These are phyloP conservation scores for Pyrrhia umbra DNA, from an alignment of 2,888 invertebrate species.

Conservation along the genomic window DNA sequence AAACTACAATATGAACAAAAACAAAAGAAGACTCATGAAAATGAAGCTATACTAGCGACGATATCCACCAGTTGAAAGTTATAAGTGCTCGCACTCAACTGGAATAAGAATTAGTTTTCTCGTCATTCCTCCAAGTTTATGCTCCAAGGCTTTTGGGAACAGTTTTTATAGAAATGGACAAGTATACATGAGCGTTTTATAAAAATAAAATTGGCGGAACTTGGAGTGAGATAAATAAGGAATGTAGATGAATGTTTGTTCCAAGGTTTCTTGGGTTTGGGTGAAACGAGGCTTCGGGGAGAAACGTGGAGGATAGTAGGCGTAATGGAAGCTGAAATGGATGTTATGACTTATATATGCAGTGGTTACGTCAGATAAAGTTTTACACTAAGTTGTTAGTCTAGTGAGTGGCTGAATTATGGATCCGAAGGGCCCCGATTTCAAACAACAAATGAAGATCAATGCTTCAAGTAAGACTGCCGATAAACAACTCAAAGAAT, in stretches of 20 bases:
- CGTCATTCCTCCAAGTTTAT: slow-evolving; percentile 56
- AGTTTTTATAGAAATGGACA: slow-evolving; percentile 53
- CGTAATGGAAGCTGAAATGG: slow-evolving; percentile 25
- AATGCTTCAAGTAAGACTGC: too few species aligned
- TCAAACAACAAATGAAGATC: background rate
- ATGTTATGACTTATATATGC: slow-evolving; percentile 11
- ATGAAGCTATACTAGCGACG: slow-evolving; percentile 50
- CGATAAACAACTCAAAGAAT: too few species aligned
- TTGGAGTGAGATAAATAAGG: slow-evolving; percentile 27
- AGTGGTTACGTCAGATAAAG: background rate
- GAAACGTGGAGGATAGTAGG: slow-evolving; percentile 4
- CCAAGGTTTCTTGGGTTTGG: slow-evolving; percentile 32
- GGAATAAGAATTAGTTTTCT: slow-evolving; percentile 68
- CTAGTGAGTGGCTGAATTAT: background rate
- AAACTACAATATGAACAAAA: background rate
- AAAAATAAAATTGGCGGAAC: slow-evolving; percentile 42
- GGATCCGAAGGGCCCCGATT: background rate
- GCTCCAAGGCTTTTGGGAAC: slow-evolving; percentile 44
- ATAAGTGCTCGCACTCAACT: slow-evolving; percentile 63
- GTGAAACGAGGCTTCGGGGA: slow-evolving; percentile 41
- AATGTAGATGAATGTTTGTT: slow-evolving; percentile 30
- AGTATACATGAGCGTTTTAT: slow-evolving; percentile 43
- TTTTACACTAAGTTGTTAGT: background rate
- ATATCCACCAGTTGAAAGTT: slow-evolving; percentile 60
- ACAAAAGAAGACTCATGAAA: slow-evolving; percentile 25